Conservation (phyloP, 2,888 invertebrate species). For the Metacarcinus magister region DNA sequence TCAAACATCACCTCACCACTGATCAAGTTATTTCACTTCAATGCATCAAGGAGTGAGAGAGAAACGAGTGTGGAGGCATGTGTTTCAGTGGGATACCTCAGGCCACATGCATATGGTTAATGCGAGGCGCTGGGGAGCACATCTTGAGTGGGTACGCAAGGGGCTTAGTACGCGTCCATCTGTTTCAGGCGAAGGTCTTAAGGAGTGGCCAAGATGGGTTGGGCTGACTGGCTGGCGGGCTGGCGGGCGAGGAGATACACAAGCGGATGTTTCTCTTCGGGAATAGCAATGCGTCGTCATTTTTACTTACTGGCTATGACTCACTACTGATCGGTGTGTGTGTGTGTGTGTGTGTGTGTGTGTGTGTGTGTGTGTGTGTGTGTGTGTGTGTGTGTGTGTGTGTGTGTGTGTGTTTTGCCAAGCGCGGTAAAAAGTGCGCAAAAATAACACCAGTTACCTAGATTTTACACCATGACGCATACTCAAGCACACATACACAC, state of each 20-base stretch:
- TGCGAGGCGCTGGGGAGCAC: not conserved
- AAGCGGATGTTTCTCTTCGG: not conserved
- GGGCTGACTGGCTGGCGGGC: too few species aligned
- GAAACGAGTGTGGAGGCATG: not conserved
- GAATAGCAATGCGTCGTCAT: not conserved
- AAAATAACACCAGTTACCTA: not conserved
- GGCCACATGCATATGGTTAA: conserved; percentile 27
- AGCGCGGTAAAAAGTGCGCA: not conserved
- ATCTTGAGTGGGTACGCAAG: not conserved
- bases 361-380: conserved; percentile 19
- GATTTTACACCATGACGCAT: not conserved
- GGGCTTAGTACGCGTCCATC: not conserved
- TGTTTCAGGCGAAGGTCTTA: conserved; percentile 3
- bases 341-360: conserved; percentile 26
- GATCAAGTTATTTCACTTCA: not conserved
- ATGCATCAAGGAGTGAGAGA: not conserved
- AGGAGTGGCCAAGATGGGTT: not conserved
- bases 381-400: not conserved
- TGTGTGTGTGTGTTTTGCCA: not conserved
- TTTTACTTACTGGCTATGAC: not conserved
- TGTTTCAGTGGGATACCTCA: not conserved
- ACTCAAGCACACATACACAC: not conserved
- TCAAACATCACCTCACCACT: not conserved
- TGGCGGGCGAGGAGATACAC: not conserved
- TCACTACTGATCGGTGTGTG: not conserved